Conservation (phyloP, 2,797 vertebrate species). For the Tadarida brasiliensis region DNA sequence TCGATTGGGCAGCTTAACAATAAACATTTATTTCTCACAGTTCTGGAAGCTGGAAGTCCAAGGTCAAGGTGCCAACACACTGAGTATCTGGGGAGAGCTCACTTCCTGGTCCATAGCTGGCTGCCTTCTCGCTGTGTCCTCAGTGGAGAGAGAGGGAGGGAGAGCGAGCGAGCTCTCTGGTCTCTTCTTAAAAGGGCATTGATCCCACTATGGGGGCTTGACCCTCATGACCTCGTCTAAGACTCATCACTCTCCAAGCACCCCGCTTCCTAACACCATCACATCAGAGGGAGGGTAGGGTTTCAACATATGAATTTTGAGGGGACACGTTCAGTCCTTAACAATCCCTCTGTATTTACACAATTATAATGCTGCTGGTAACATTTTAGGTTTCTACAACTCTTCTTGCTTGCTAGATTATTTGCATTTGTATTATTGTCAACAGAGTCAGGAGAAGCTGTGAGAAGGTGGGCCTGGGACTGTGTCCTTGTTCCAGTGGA, state of each 20-base stretch:
- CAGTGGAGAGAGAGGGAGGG: neutral
- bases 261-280: neutral
- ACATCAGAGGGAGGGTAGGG: neutral
- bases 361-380: neutral
- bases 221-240: neutral
- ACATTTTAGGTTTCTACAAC: neutral
- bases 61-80: neutral
- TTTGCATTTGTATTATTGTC: neutral
- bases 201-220: neutral
- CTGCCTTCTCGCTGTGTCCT: neutral
- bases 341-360: neutral
- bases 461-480: neutral
- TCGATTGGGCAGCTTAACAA: neutral
- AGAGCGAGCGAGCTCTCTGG: neutral
- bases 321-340: too few species aligned
- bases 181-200: neutral
- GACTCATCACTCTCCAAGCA: neutral
- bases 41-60: neutral
- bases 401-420: neutral
- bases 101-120: neutral
- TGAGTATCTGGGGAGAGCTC: neutral
- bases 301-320: neutral
- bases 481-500: neutral
- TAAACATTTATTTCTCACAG: neutral
- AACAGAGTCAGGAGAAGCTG: fast-evolving